Base-by-base conservation (phyloP, 2,113 vertebrate genomes). In the Vulpes lagopus region DNA sequence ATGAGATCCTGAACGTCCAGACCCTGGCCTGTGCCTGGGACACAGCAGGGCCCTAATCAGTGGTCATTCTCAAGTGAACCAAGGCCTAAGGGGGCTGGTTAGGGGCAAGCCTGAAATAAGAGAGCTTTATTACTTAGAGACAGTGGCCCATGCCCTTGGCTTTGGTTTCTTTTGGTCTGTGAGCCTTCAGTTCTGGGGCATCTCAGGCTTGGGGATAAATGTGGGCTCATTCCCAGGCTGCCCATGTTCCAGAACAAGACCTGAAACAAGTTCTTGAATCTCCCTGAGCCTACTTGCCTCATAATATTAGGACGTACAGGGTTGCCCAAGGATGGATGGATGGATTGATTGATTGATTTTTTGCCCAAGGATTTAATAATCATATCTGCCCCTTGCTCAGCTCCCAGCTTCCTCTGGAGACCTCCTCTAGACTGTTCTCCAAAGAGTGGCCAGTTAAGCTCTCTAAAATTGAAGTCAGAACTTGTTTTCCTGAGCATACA, bases 1-100 rank as follows among this genome's bases (percentile, higher is more conserved):
- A 59, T 73, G 91, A 95, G 98, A 92, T 93, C 94, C 93, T 94
- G 93, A 64, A 84, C 0, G 57, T 91, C 96, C 96, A 92, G 94
- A 65, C 20, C 71, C 69, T 4, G 1, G 64, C 49, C 90, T 89
- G 59, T 91, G 80, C 84, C 87, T 92, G 84, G 92, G 85, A 94
- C 88, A 67, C 35, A 57, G 69, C 0, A 8, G 91, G 80, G 43
- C 81, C 83, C 79, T 19, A 6, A 5, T 38, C n/a, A 80, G 57
- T 11, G 12, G 69, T 59, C 19, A 12, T 55, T 96, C 69, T 67
- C 59, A 30, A 87, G 88, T 85, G 67, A 95, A 92, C 35, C 0
- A 0, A 88, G 78, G 64, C 80, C 65, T 30, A 5, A 27, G 59
- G 71, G 11, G 51, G 7, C 57, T 87, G 64, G 43, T 9, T 16